These are phyloP conservation scores for Sphinx pinastri DNA, from an alignment of 2,888 invertebrate genomes.

Conservation along the genomic window DNA sequence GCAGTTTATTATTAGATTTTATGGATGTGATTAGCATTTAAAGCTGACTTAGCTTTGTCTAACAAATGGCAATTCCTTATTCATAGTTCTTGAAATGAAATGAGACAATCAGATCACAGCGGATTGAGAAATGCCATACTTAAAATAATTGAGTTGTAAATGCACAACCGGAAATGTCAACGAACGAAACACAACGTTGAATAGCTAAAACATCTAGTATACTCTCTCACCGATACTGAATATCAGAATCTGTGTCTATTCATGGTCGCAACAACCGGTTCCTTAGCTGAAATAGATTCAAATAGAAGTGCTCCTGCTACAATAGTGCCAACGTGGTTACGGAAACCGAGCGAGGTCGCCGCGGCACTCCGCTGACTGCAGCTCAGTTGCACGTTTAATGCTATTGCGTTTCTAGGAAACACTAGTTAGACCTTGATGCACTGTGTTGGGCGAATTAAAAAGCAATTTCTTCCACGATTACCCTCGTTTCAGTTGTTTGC, in stretches of 20 bases:
- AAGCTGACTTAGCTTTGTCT: neutral
- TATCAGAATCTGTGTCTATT: neutral
- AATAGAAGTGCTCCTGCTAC: neutral
- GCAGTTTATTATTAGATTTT: neutral
- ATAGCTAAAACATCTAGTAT: neutral
- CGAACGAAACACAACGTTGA: no score
- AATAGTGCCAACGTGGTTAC: neutral
- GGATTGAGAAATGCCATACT: neutral
- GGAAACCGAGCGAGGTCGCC: slow-evolving; percentile 18
- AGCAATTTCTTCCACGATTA: slow-evolving; percentile 34
- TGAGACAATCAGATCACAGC: neutral
- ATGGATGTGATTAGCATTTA: neutral
- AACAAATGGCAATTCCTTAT: neutral
- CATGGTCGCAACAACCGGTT: neutral
- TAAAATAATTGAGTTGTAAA: no score
- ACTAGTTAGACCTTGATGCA: slow-evolving; percentile 34
- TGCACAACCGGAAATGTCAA: no score
- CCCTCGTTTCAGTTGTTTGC: neutral
- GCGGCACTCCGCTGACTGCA: neutral
- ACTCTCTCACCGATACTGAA: neutral
- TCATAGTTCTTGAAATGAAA: neutral
- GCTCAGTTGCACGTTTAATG: neutral
- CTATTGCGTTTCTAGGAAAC: slow-evolving; percentile 12
- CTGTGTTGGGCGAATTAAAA: slow-evolving; percentile 28
- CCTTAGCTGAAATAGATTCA: neutral